Evolutionary conservation across 2,797 vertebrate genomes (phyloP).

Genomic region (Sebastolobus altivelis): DNA sequence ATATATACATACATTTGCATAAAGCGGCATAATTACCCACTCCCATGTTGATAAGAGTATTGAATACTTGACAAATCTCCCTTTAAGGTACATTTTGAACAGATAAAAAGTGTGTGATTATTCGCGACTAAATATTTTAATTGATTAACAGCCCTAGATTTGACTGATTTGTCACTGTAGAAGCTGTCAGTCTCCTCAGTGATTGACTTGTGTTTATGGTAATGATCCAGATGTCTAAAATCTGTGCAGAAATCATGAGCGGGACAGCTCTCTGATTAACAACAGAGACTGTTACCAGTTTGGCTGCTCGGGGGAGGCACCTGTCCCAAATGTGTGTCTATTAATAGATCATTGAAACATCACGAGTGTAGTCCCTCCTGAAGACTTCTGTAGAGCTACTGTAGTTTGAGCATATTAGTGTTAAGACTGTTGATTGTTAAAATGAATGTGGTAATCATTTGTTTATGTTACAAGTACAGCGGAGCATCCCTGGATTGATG

Average conservation of each 20-base stretch:
- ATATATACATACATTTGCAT: no score
- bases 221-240: conserved; percentile 24
- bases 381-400: neutral
- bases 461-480: neutral
- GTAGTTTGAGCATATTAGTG: neutral
- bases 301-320: neutral
- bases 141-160: no score
- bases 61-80: no score
- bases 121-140: no score
- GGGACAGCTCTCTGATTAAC: conserved; percentile 8
- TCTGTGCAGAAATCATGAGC: neutral
- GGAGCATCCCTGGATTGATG: neutral
- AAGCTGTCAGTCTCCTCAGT: conserved; percentile 3
- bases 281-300: neutral
- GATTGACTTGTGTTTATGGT: conserved; percentile 26
- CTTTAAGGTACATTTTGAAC: no score
- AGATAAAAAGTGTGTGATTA: no score
- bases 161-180: neutral
- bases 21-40: no score
- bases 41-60: no score
- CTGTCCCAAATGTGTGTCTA: neutral
- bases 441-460: neutral
- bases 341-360: neutral
- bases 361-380: neutral
- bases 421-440: neutral